Conservation (phyloP, 2,888 invertebrate genomes). For the Poecilus cupreus region DNA sequence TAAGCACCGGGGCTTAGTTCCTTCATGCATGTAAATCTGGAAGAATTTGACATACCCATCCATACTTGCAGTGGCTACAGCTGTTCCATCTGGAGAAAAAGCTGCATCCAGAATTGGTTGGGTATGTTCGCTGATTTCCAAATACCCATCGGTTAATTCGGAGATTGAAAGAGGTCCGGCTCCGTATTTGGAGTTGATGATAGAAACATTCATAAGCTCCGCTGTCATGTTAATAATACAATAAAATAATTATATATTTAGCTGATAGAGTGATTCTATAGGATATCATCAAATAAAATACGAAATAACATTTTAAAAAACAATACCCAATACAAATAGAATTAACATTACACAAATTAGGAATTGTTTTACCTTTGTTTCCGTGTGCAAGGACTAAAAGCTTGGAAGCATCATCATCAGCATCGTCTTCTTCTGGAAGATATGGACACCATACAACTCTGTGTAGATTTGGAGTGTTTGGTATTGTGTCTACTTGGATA, state of each 20-base stretch:
- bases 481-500: conserved; percentile 71
- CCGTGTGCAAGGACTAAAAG: conserved; percentile 88
- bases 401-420: conserved; percentile 82
- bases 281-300: too few species aligned
- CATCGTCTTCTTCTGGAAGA: conserved; percentile 83
- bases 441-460: conserved; percentile 96
- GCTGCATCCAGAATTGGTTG: conserved; percentile 87
- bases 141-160: conserved; percentile 72
- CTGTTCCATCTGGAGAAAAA: conserved; percentile 96
- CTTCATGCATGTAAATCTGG: conserved; percentile 85
- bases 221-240: conserved; percentile 70
- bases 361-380: conserved; percentile 76
- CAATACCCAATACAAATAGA: too few species aligned
- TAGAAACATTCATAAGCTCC: conserved; percentile 75
- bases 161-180: conserved; percentile 71
- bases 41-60: conserved; percentile 96
- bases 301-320: too few species aligned
- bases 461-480: conserved; percentile 74
- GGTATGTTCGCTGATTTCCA: conserved; percentile 77
- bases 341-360: too few species aligned
- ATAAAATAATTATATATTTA: neutral
- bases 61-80: conserved; percentile 90
- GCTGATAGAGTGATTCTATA: too few species aligned
- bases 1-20: conserved; percentile 85
- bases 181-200: conserved; percentile 72